A percentile compares a stretch with the other conserved stretches of the same genome.
Evolutionary conservation across 1,140 invertebrate species (phyloP).

Genomic region (Drosophila varians): DNA sequence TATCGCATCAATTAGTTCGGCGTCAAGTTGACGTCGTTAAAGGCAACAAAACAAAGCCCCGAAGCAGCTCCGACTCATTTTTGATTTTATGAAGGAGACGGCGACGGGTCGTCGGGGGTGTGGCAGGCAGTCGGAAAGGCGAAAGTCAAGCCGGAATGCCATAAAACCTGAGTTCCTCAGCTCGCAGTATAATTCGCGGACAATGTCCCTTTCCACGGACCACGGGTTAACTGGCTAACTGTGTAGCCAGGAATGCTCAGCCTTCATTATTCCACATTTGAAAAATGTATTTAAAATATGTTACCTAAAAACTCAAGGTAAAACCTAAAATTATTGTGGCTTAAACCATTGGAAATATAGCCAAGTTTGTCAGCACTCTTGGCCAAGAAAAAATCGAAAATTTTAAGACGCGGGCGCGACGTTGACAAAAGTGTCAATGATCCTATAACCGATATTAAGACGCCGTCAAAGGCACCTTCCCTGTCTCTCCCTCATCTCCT

Average conservation of each 20-base stretch:
- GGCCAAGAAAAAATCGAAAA: background rate
- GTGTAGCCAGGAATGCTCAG: constrained; percentile 12
- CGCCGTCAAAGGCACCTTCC: constrained; percentile 10
- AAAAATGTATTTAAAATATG: no score
- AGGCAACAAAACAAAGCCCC: constrained; percentile 60
- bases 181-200: constrained; percentile 8
- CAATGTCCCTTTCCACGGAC: constrained; percentile 6
- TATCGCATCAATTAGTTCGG: constrained; percentile 82
- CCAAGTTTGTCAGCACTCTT: background rate
- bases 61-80: constrained; percentile 25
- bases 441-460: constrained; percentile 81
- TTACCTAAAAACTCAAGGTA: no score
- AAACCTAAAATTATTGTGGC: no score
- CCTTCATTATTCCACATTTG: no score
- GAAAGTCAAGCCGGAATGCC: constrained; percentile 69
- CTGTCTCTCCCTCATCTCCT: background rate
- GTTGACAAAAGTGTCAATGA: constrained; percentile 75
- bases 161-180: constrained; percentile 46
- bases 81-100: constrained; percentile 11
- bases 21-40: constrained; percentile 81
- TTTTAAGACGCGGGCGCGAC: constrained; percentile 38
- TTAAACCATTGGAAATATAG: background rate
- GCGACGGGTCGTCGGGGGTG: background rate
- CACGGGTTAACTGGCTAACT: background rate
- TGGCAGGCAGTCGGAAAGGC: constrained; percentile 29